These are phyloP conservation scores for Athene cunicularia DNA, from an alignment of 2,113 vertebrate genomes.

Conservation along the genomic window DNA sequence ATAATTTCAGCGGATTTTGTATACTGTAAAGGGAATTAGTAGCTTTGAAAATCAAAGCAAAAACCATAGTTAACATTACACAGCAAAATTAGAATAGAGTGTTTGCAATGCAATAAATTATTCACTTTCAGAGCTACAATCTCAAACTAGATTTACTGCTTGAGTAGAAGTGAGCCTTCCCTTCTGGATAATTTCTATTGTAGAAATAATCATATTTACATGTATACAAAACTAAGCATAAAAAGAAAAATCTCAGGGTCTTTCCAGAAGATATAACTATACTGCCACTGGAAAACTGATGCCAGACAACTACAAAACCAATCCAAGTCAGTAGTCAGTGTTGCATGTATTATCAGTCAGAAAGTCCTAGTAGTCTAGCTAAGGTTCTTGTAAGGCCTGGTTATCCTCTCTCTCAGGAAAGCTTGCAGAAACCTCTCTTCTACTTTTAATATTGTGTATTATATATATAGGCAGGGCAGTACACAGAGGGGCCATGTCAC, in stretches of 20 bases:
- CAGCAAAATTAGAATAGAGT: not conserved
- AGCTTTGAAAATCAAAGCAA: slow-evolving; percentile 9
- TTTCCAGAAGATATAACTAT: not conserved
- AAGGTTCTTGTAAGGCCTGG: not conserved
- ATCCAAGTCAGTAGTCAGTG: not conserved
- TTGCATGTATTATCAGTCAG: not conserved
- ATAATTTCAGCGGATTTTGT: not conserved
- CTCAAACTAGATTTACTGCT: not conserved
- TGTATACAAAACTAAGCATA: not conserved
- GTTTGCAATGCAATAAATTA: not conserved
- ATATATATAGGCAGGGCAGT: not conserved
- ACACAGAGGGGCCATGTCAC: rapidly evolving
- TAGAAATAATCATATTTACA: not conserved
- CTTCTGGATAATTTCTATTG: not conserved
- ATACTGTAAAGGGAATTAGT: not conserved
- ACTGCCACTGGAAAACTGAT: not conserved
- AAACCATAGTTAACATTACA: not conserved
- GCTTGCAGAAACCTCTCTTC: not conserved
- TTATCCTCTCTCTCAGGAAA: not conserved
- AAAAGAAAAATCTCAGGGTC: not conserved
- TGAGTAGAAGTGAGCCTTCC: not conserved
- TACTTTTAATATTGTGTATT: not conserved
- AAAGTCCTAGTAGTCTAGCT: not conserved
- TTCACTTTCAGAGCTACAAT: not conserved
- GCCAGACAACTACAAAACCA: not conserved